Evolutionary conservation across 2,888 invertebrate species (phyloP).

Genomic region (Pristionchus fissidentatus): DNA sequence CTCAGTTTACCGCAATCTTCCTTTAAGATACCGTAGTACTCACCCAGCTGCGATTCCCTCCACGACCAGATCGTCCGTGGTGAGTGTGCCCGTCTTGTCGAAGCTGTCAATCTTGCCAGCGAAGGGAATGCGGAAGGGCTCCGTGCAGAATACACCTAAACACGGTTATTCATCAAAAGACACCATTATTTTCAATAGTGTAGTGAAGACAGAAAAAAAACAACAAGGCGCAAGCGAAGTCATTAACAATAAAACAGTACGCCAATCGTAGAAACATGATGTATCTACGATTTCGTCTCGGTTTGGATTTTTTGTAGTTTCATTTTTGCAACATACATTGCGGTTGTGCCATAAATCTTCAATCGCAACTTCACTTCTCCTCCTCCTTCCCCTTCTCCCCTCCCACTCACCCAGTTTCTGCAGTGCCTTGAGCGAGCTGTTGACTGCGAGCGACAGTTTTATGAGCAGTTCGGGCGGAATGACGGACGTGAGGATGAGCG

Average conservation of each 20-base stretch:
- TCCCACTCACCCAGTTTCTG: slow-evolving; percentile 83
- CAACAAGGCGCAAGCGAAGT: no score
- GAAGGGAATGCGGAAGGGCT: slow-evolving; percentile 99
- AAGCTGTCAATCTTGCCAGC: slow-evolving; percentile 99
- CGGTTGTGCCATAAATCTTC: no score
- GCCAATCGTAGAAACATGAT: neutral
- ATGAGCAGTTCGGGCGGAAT: slow-evolving; percentile 99
- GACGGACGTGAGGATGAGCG: slow-evolving; percentile 96
- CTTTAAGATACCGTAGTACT: no score
- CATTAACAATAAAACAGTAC: no score
- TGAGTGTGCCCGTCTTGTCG: slow-evolving; percentile 98
- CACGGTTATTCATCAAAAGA: neutral
- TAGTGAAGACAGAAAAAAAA: no score
- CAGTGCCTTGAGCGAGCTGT: slow-evolving; percentile 93
- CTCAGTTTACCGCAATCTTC: no score
- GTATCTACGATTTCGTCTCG: neutral
- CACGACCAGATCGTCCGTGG: slow-evolving; percentile 96
- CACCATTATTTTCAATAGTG: no score
- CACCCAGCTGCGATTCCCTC: slow-evolving; percentile 87
- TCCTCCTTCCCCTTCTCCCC: neutral
- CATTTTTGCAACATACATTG: no score
- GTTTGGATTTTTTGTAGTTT: neutral
- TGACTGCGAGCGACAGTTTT: slow-evolving; percentile 96
- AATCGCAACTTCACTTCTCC: neutral
- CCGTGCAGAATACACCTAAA: slow-evolving; percentile 94